phyloP scores from a whole-genome alignment of 2,888 invertebrate species.

The Andrena bucephala region DNA sequence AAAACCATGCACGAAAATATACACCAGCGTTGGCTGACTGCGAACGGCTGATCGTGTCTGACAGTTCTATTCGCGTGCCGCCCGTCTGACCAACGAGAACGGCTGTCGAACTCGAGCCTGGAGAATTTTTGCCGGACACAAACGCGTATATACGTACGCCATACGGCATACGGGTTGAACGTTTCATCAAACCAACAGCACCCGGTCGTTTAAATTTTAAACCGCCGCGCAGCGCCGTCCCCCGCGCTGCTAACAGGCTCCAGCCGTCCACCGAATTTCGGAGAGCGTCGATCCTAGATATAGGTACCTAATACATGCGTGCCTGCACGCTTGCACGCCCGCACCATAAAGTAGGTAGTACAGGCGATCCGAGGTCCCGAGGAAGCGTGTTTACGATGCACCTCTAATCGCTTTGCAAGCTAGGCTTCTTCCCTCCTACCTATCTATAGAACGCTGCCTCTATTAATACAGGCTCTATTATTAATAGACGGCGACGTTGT shows the following conservation, averaged over 20 bases:
- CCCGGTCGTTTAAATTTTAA: too few species aligned
- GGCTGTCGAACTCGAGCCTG: slow-evolving; percentile 12
- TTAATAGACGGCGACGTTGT: slow-evolving; percentile 72
- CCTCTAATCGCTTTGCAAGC: slow-evolving; percentile 37
- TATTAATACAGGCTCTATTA: slow-evolving; percentile 77
- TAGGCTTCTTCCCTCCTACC: slow-evolving; percentile 17
- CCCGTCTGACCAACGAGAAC: background rate
- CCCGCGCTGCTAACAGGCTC: background rate
- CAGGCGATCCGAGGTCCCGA: slow-evolving; percentile 1
- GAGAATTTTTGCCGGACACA: background rate
- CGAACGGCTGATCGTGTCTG: slow-evolving; percentile 22
- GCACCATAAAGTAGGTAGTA: background rate
- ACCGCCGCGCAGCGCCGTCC: background rate
- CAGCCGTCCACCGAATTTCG: background rate
- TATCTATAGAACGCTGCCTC: slow-evolving; percentile 60
- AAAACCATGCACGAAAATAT: slow-evolving; percentile 56
- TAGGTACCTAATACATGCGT: background rate
- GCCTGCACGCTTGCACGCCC: background rate
- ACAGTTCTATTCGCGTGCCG: slow-evolving; percentile 35
- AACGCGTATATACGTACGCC: background rate
- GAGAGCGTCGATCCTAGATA: background rate
- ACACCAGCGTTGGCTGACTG: slow-evolving; percentile 21
- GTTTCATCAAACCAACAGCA: background rate
- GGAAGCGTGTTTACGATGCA: slow-evolving; percentile 27
- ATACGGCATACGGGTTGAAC: background rate